These are phyloP conservation scores for Malacosoma neustria DNA, from an alignment of 2,888 invertebrate species.

Conservation along the genomic window DNA sequence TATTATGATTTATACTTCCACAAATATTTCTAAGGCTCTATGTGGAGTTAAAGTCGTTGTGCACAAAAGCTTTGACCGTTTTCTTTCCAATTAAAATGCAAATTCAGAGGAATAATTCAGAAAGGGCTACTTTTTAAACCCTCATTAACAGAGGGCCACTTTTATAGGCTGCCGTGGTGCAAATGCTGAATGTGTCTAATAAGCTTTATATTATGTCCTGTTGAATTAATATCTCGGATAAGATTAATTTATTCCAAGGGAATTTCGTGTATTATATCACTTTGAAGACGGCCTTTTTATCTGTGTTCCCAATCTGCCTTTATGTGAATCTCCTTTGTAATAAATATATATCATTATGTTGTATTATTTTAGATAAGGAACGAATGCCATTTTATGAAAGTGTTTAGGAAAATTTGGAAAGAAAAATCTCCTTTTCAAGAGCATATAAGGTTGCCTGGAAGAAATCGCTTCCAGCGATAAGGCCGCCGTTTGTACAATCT, in stretches of 20 bases:
- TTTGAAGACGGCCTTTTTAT: not conserved
- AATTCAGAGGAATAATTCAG: slow-evolving; percentile 49
- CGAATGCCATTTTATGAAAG: too few relatives aligned
- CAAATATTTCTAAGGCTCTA: too few relatives aligned
- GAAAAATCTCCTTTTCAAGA: not conserved
- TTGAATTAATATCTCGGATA: slow-evolving; percentile 32
- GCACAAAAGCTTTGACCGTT: slow-evolving; percentile 27
- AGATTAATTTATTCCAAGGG: slow-evolving; percentile 16
- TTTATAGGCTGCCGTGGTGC: slow-evolving; percentile 32
- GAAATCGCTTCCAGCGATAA: too few relatives aligned
- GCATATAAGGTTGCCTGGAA: too few relatives aligned
- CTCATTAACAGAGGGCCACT: slow-evolving; percentile 43
- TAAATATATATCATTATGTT: not conserved
- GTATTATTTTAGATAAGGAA: not conserved
- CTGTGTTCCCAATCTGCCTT: not conserved
- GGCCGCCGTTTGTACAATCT: too few relatives aligned
- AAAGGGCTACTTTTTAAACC: slow-evolving; percentile 44
- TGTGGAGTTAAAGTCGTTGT: slow-evolving; percentile 19
- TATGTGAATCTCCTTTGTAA: not conserved
- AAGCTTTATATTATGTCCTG: slow-evolving; percentile 36
- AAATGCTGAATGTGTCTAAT: slow-evolving; percentile 44
- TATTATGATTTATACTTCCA: too few relatives aligned
- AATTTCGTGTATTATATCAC: not conserved
- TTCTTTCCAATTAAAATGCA: slow-evolving; percentile 55
- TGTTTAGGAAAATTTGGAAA: too few relatives aligned